Conservation (phyloP, 2,113 vertebrate species). For the Mesembrinibis cayennensis region DNA sequence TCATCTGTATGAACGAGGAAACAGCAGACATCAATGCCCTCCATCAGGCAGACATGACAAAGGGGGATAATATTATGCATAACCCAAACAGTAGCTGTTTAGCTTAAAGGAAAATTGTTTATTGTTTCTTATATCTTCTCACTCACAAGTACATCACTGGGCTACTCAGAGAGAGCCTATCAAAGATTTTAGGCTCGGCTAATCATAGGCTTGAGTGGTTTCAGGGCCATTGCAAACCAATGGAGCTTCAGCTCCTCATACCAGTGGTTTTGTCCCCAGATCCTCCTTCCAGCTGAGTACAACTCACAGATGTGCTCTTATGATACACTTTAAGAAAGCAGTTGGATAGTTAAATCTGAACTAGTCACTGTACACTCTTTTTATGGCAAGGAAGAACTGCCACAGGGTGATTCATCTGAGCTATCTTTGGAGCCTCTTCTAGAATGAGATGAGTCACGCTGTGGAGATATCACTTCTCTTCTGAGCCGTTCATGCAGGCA, state of each 20-base stretch:
- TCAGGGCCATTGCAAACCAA: background rate
- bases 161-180: background rate
- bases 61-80: background rate
- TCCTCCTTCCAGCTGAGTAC: background rate
- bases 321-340: background rate
- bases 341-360: background rate
- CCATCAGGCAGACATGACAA: background rate
- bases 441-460: background rate
- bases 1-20: background rate
- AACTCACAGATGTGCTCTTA: background rate
- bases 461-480: background rate
- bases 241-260: background rate
- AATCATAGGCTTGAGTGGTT: background rate
- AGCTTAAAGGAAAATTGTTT: background rate
- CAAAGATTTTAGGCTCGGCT: background rate
- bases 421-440: background rate
- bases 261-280: background rate
- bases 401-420: background rate
- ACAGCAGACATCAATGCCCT: background rate
- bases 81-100: background rate
- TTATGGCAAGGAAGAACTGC: background rate
- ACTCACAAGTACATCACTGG: background rate
- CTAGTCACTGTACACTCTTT: background rate
- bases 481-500: background rate
- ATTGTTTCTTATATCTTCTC: background rate